Evolutionary conservation across 2,888 invertebrate genomes (phyloP).

Genomic region (Toxonevra muliebris): DNA sequence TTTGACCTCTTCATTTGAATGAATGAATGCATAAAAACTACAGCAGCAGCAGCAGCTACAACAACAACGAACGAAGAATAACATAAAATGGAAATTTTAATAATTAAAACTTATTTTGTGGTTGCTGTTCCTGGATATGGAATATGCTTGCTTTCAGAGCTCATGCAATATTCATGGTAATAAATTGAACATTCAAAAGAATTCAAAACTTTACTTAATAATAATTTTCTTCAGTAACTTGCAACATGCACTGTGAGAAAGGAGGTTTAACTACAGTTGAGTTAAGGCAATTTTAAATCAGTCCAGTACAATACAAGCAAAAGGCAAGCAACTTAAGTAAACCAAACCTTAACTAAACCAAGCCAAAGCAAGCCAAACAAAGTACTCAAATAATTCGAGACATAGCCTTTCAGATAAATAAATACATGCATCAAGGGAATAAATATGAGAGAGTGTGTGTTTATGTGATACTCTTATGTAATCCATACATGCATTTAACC

Average conservation of each 20-base stretch:
- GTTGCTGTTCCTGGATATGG: neutral
- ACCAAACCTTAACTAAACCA: neutral
- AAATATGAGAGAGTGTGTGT: neutral
- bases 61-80: neutral
- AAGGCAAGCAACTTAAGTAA: neutral
- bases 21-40: neutral
- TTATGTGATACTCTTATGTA: neutral
- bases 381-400: constrained; percentile 6
- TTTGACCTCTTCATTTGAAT: constrained; percentile 1
- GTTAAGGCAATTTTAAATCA: neutral
- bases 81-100: constrained; percentile 4
- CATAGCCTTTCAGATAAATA: neutral
- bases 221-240: neutral
- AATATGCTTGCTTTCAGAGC: constrained; percentile 9
- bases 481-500: too few species aligned
- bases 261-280: neutral
- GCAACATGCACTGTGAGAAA: neutral
- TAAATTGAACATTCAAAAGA: constrained; percentile 42
- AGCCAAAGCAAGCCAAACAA: neutral
- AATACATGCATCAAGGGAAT: too few species aligned
- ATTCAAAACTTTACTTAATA: constrained; percentile 30
- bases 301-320: neutral
- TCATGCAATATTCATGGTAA: constrained; percentile 40
- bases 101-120: constrained; percentile 14
- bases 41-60: neutral